Evolutionary conservation across 2,113 vertebrate genomes (phyloP), one percentile per base, ranked within the genome.

Genomic region (Nibea coibor): DNA sequence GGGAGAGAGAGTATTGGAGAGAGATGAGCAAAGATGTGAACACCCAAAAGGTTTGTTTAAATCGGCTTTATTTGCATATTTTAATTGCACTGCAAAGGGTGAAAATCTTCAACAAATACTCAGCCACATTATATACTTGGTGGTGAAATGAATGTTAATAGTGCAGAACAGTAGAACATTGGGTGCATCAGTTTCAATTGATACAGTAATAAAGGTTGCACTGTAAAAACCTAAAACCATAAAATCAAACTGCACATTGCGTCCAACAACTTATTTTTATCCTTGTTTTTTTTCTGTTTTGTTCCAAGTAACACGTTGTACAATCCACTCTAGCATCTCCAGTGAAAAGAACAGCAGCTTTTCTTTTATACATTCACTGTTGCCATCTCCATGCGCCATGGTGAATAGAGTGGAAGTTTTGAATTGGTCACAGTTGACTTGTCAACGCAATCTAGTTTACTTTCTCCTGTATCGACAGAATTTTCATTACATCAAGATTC

Each of bases 401-500:
- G 72, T 47, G 79, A 76, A 75, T 62, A 59, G 19, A 35, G 59
- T 48, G 63, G 51, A 81, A 19, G 43, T 62, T 76, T 71, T 82
- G 71, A 88, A 84, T 47, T 39, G 67, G 64, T 82, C 81, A 78
- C 83, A 82, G 81, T 1, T 79, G 67, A 89, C 42, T 50, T 76
- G 81, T 78, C 78, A 74, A 11, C 0, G 5, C 61, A 84, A 86
- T 82, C 59, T 74, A 70, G 65, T 76, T 91, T 73, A 84, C 65
- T 84, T 80, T 85, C 66, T 71, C 73, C 26, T 51, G n/a, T 66
- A 82, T 88, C 14, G 11, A 87, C 81, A 82, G 70, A 71, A 70
- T 84, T 86, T 80, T 71, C 59, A 81, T 71, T 77, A 73, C 63
- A 79, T 85, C 66, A 70, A 82, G 81, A 84, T 89, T 74, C 61